Conservation (phyloP, 1,140 invertebrate genomes). For the Sarcophaga peregrina region DNA sequence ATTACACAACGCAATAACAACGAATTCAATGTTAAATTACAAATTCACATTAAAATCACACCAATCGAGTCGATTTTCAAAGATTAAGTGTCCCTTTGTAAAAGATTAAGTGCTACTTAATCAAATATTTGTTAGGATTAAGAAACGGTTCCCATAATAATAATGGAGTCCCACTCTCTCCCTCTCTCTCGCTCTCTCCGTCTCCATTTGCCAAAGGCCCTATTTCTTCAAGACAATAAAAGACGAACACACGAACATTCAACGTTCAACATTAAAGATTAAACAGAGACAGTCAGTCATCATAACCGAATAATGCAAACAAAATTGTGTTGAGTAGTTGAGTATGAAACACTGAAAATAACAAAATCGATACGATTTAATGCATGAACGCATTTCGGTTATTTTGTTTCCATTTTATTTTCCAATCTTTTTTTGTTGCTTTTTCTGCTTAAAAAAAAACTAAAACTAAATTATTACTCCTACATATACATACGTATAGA, state of each 20-base stretch:
- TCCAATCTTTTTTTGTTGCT: no score
- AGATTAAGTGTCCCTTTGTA: neutral
- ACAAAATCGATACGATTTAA: neutral
- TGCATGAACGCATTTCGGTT: neutral
- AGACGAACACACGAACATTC: neutral
- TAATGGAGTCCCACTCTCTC: neutral
- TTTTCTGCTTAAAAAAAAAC: no score
- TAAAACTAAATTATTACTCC: neutral
- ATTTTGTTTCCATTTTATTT: neutral
- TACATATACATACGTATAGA: neutral
- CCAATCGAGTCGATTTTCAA: neutral
- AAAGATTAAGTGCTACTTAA: slow-evolving; percentile 11
- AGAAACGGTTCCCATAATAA: neutral
- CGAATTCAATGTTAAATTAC: neutral
- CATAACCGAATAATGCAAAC: neutral
- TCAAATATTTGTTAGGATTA: neutral
- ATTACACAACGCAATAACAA: no score
- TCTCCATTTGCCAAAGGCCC: neutral
- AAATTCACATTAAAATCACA: neutral
- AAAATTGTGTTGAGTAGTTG: neutral
- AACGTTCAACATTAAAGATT: neutral
- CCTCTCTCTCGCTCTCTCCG: no score
- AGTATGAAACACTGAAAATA: neutral
- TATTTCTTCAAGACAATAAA: neutral
- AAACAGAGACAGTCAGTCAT: neutral